Conservation (phyloP, 1,140 invertebrate genomes). For the Drosophila chauvacae region DNA sequence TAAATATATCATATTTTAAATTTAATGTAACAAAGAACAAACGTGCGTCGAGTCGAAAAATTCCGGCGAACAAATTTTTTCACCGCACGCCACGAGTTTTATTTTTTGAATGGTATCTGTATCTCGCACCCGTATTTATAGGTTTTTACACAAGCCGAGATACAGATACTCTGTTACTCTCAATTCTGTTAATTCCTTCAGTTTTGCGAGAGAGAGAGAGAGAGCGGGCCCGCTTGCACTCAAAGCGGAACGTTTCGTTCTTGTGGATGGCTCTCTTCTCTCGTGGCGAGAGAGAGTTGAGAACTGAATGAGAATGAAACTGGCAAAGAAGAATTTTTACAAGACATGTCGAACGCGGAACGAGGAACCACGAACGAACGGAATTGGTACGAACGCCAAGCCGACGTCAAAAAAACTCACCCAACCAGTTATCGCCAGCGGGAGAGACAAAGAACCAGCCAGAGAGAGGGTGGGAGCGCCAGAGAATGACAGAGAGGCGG, state of each 20-base stretch:
- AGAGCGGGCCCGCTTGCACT: background rate
- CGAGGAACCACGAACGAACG: constrained; percentile 38
- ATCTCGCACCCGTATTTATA: constrained; percentile 1
- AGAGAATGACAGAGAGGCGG: constrained; percentile 31
- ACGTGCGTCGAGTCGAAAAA: constrained; percentile 1
- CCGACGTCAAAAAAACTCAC: constrained; percentile 62
- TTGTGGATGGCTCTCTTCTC: background rate
- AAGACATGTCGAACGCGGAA: constrained; percentile 49
- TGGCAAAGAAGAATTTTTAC: constrained; percentile 70
- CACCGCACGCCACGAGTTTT: too few relatives aligned
- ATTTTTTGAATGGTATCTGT: background rate
- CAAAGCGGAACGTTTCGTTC: constrained; percentile 3
- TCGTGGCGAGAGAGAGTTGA: constrained; percentile 50
- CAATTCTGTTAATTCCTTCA: too few relatives aligned
- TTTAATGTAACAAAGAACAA: background rate
- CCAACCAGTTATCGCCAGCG: constrained; percentile 69
- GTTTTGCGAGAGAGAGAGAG: too few relatives aligned
- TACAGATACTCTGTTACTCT: too few relatives aligned
- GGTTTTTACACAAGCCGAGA: background rate
- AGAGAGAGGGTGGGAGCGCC: constrained; percentile 24
- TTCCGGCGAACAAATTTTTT: constrained; percentile 1
- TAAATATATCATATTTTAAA: constrained; percentile 7
- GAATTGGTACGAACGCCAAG: constrained; percentile 44
- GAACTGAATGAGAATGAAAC: constrained; percentile 75
- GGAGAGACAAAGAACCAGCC: constrained; percentile 65